Base-by-base conservation (phyloP, 2,888 invertebrate species). In the Ceraclea dissimilis region DNA sequence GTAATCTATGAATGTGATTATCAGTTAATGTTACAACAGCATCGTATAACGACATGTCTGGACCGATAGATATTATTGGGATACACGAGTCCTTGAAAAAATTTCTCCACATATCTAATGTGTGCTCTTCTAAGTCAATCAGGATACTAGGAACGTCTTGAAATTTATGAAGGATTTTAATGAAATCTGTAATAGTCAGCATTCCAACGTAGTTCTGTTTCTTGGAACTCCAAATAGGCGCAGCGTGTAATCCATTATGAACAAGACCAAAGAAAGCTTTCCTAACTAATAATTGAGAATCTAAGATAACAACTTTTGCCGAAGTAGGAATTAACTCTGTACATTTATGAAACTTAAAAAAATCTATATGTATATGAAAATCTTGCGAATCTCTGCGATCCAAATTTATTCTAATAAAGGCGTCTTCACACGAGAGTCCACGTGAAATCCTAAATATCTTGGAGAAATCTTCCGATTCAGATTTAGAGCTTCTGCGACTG, bases 101-200 rank as follows among this genome's bases (percentile, higher is more conserved):
- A 8, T 54, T 48, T 51, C 39, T 54, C 58, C 58, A 58, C 11
- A 26, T 54, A 20, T 54, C 47, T 26, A 58, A 20, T 16, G 54
- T 58, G 31, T 58, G 58, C 17, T 58, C 54, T 43, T 58, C 51
- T 10, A 54, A 18, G 26, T 54, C 58, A 16, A 44, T 50, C 26
- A 48, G 33, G n/a, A 57, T 33, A 53, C 49, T 53, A 21, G 43
- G 57, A 5, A 39, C 47, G 21, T 26, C 48, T 51, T 54, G 47
- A 31, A 52, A 47, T 33, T 54, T 51, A 16, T 53, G 49, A 31
- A 58, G 22, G 17, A 58, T 48, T 39, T 54, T 54, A 26, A 58
- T 58, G 43, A 58, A 58, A 43, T 58, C 58, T 18, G 58, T 58
- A 19, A 51, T 49, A 11, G 58, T 58, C 17, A 58, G 26, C 26